These are phyloP conservation scores for Cheilosia impressa DNA, from an alignment of 2,888 invertebrate genomes.

Conservation along the genomic window DNA sequence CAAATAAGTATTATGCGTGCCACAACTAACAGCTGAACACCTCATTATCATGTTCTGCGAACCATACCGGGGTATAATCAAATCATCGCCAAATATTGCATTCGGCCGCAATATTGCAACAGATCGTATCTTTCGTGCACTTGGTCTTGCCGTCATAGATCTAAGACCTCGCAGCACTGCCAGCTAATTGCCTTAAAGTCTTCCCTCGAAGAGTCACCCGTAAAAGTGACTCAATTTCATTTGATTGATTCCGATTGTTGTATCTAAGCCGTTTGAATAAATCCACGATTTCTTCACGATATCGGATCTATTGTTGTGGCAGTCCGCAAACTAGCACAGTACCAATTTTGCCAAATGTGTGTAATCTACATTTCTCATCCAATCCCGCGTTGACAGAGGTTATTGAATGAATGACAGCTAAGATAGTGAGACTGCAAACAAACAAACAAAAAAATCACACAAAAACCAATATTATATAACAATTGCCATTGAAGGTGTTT, in stretches of 20 bases:
- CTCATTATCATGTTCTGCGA: slow-evolving; percentile 53
- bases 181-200: slow-evolving; percentile 11
- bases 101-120: neutral
- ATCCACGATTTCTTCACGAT: slow-evolving; percentile 11
- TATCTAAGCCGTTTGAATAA: slow-evolving; percentile 18
- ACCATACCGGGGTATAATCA: slow-evolving; percentile 15
- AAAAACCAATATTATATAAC: slow-evolving; percentile 32
- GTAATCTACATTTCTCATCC: slow-evolving; percentile 27
- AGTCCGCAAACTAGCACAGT: slow-evolving; percentile 23
- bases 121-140: neutral
- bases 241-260: neutral
- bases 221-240: neutral
- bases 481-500: slow-evolving; percentile 54
- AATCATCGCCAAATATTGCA: slow-evolving; percentile 47
- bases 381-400: slow-evolving; percentile 1
- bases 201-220: neutral
- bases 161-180: neutral
- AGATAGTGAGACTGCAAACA: neutral
- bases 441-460: slow-evolving; percentile 5
- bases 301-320: slow-evolving; percentile 11
- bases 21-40: slow-evolving; percentile 7
- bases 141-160: slow-evolving; percentile 11
- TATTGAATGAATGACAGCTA: slow-evolving; percentile 14
- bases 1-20: slow-evolving; percentile 31
- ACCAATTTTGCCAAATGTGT: slow-evolving; percentile 26